Conservation (phyloP, 1,140 invertebrate genomes). For the Drosophila ogumai region DNA sequence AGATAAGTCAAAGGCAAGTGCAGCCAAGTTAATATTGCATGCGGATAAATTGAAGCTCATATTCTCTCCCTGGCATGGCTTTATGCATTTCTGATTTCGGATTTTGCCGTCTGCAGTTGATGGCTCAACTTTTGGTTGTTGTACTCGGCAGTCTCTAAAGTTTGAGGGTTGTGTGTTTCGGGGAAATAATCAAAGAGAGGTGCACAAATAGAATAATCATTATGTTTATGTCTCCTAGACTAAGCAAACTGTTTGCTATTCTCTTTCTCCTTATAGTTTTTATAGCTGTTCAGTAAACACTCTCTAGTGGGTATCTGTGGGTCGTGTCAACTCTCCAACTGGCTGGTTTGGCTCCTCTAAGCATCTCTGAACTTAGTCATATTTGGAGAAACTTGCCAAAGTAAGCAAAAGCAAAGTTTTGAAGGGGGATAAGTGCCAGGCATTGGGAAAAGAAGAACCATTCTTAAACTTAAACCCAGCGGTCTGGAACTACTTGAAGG, state of each 20-base stretch:
- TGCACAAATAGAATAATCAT: neutral
- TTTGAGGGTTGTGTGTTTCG: neutral
- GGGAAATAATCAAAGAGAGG: neutral
- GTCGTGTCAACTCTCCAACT: neutral
- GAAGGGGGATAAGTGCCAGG: conserved; percentile 12
- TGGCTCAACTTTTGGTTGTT: conserved; percentile 33
- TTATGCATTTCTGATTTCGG: conserved; percentile 57
- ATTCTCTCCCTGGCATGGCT: conserved; percentile 26
- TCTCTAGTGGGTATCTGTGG: neutral
- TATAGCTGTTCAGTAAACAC: neutral
- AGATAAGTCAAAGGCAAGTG: conserved; percentile 77
- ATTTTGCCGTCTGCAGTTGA: conserved; percentile 45
- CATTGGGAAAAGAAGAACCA: neutral
- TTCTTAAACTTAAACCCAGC: neutral
- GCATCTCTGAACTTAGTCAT: conserved; percentile 35
- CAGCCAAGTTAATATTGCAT: conserved; percentile 68
- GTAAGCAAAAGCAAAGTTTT: conserved; percentile 35
- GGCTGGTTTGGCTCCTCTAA: conserved; percentile 22
- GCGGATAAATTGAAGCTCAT: conserved; percentile 53
- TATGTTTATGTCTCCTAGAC: neutral
- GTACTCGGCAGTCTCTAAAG: conserved; percentile 1
- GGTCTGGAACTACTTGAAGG: neutral
- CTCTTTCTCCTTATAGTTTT: too few relatives aligned
- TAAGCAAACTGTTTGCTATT: neutral
- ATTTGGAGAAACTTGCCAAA: conserved; percentile 30